Evolutionary conservation across 1,140 invertebrate genomes (phyloP).

Genomic region (Procambarus clarkii): DNA sequence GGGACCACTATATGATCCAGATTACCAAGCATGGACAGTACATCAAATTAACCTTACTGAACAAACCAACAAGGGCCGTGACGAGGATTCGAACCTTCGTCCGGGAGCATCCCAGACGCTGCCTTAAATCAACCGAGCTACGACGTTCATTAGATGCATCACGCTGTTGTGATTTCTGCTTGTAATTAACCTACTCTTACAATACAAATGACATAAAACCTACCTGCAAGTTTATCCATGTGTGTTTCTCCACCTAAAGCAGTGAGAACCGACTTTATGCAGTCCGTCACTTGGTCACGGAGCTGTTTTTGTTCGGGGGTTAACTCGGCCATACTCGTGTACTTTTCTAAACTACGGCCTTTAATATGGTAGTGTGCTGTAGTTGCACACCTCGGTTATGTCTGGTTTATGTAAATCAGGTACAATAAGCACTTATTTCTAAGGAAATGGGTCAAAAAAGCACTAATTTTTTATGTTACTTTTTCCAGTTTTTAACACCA

Average conservation of each 20-base stretch:
- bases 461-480: background rate
- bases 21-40: too few relatives aligned
- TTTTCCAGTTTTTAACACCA: background rate
- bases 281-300: background rate
- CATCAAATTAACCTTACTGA: too few relatives aligned
- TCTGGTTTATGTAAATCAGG: background rate
- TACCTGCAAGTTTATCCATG: conserved; percentile 13
- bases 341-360: background rate
- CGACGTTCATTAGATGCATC: too few relatives aligned
- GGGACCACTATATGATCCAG: too few relatives aligned
- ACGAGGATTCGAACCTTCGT: too few relatives aligned
- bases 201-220: background rate
- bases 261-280: conserved; percentile 33
- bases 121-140: too few relatives aligned
- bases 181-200: too few relatives aligned
- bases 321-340: background rate
- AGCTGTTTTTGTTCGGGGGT: background rate
- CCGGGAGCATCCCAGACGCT: too few relatives aligned
- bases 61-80: too few relatives aligned
- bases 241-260: conserved; percentile 1
- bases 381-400: background rate
- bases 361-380: background rate
- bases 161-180: too few relatives aligned
- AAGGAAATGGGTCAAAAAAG: background rate
- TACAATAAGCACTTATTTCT: background rate